Conservation (phyloP, 92 coral and sea anemone genomes). For the Muricea muricata region DNA sequence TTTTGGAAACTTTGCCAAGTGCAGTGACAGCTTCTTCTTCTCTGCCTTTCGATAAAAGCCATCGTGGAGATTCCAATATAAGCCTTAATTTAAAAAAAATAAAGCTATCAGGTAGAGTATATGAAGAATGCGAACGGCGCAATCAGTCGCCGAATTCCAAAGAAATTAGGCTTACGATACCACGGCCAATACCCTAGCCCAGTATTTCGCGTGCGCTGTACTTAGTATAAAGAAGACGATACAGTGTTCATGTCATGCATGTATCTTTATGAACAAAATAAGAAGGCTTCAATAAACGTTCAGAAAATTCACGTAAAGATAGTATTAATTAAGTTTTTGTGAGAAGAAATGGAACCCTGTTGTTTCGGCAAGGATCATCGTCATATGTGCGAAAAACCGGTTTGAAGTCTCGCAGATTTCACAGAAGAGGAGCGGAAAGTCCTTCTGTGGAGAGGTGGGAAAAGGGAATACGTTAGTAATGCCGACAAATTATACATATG, state of each 20-base stretch:
- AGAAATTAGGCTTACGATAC: no score
- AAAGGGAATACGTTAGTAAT: neutral
- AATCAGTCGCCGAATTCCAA: no score
- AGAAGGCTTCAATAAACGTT: no score
- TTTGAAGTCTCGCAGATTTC: neutral
- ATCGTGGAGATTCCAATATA: conserved; percentile 5
- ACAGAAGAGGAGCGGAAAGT: neutral
- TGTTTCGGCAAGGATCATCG: neutral
- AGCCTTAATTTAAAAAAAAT: no score
- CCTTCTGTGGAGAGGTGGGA: neutral
- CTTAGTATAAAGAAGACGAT: no score
- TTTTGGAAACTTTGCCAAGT: neutral
- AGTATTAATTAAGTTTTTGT: neutral
- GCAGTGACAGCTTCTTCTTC: neutral
- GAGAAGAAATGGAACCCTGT: neutral
- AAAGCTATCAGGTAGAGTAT: no score
- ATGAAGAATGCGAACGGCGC: no score
- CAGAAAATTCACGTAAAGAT: neutral
- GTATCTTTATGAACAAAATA: no score
- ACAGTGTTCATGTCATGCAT: no score
- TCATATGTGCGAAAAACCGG: neutral
- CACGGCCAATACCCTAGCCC: no score
- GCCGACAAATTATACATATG: neutral
- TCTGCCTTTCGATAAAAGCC: conserved; percentile 8
- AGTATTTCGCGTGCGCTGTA: no score